phyloP scores from a whole-genome alignment of 2,888 invertebrate species.

The Oxycera nigricornis region DNA sequence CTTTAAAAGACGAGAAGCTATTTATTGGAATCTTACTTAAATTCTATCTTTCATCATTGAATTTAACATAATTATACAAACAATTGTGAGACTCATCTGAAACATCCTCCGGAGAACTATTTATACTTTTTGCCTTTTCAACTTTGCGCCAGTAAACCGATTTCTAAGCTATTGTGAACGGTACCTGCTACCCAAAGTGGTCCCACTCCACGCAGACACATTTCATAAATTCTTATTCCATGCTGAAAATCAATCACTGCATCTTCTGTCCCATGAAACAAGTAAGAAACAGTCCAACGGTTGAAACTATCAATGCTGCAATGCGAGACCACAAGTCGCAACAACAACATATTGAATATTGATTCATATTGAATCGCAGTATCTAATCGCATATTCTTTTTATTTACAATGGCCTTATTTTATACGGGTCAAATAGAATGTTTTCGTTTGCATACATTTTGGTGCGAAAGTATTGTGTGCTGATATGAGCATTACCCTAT shows the following conservation, averaged over 20 bases:
- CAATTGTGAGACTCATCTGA: conserved; percentile 42
- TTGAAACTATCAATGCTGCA: conserved; percentile 97
- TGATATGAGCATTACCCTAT: too few relatives aligned
- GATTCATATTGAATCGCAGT: too few relatives aligned
- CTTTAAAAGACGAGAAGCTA: conserved; percentile 28
- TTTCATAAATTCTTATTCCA: conserved; percentile 95
- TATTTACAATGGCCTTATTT: too few relatives aligned
- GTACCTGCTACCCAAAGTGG: conserved; percentile 96
- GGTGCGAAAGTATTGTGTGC: too few relatives aligned
- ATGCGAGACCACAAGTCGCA: conserved; percentile 49
- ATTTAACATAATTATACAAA: not conserved
- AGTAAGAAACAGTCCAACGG: conserved; percentile 96
- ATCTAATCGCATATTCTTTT: too few relatives aligned
- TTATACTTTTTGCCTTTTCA: conserved; percentile 49
- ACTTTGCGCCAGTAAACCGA: conserved; percentile 84
- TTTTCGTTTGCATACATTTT: too few relatives aligned
- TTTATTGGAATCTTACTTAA: not conserved
- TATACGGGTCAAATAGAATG: too few relatives aligned
- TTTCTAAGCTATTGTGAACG: conserved; percentile 97
- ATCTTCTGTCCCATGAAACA: conserved; percentile 97
- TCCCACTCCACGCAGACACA: conserved; percentile 94
- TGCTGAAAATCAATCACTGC: conserved; percentile 99
- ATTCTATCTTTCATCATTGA: conserved; percentile 52
- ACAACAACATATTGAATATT: too few relatives aligned
- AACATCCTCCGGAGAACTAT: conserved; percentile 48